phyloP scores from a whole-genome alignment of 2,888 invertebrate genomes.

The Periphyllus acericola region DNA sequence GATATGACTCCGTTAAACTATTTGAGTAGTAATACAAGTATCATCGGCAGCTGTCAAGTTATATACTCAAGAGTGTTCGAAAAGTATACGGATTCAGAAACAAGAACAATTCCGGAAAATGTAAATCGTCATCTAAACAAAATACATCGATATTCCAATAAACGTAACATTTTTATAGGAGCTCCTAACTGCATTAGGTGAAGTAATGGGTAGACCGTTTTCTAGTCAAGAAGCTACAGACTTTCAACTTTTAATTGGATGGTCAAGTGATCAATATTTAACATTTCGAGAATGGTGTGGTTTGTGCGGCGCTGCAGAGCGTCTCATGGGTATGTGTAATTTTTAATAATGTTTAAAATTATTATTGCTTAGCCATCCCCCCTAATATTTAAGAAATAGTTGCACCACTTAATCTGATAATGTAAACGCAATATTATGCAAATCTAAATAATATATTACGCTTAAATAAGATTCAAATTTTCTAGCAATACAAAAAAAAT shows the following conservation, averaged over 20 bases:
- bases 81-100: conserved; percentile 44
- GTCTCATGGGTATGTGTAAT: conserved; percentile 71
- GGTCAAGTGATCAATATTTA: conserved; percentile 70
- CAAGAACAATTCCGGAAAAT: conserved; percentile 47
- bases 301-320: conserved; percentile 80
- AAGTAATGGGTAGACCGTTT: conserved; percentile 76
- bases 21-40: conserved; percentile 74
- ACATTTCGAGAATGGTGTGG: conserved; percentile 84
- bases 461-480: too few relatives aligned
- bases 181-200: conserved; percentile 71
- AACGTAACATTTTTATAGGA: conserved; percentile 67
- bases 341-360: too few relatives aligned
- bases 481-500: too few relatives aligned
- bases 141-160: background rate
- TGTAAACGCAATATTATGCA: too few relatives aligned
- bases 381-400: too few relatives aligned
- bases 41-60: conserved; percentile 72
- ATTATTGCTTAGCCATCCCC: too few relatives aligned
- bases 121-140: background rate
- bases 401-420: too few relatives aligned
- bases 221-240: conserved; percentile 69
- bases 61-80: conserved; percentile 73
- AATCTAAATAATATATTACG: too few relatives aligned
- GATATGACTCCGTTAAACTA: conserved; percentile 79
- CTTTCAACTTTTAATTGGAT: conserved; percentile 69